Evolutionary conservation across 2,113 vertebrate species (phyloP), one percentile per base, ranked within the genome.

Genomic region (Eira barbara): DNA sequence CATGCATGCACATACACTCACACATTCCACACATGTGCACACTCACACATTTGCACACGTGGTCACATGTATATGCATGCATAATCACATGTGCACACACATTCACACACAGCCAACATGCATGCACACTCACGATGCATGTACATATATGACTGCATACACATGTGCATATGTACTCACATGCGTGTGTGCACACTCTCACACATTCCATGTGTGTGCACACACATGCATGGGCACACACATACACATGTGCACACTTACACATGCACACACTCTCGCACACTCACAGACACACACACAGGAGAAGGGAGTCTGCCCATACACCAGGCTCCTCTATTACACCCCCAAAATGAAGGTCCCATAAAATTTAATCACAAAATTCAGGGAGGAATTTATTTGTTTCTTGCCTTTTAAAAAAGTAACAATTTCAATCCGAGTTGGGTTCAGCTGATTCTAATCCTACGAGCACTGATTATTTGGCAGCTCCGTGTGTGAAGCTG

Each of bases 401-500:
- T 42, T 45, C 82, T 29, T 69, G 21, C n/a, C 34, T 74, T 65
- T 71, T 63, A 52, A 29, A 59, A 91, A 36, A 8, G 4, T 5
- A 31, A 25, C 0, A 0, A 31, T 25, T 49, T 42, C 18, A 5
- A 15, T 42, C 39, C 27, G 52, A 12, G n/a, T 27, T 42, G 49
- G 61, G 57, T 49, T 74, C 55, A 15, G 6, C 7, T 8, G 21
- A 79, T 17, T n/a, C 4, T 61, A 6, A 29, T 18, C 20, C 2
- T 7, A 36, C 25, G 12, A 6, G 49, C 5, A 4, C 14, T 3
- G 11, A 12, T 25, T 2, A 25, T 20, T 63, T 5, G 3, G 36
- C 67, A 27, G 11, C 1, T 23, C 34, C 0, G 0, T 3, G 2
- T 1, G 7, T 6, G 29, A 11, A 39, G 21, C 25, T 0, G n/a